Percentiles rank a stretch among this genome's conserved stretches.
phyloP scores from a whole-genome alignment of 2,113 vertebrate genomes.

The Ploceus nigricollis region DNA sequence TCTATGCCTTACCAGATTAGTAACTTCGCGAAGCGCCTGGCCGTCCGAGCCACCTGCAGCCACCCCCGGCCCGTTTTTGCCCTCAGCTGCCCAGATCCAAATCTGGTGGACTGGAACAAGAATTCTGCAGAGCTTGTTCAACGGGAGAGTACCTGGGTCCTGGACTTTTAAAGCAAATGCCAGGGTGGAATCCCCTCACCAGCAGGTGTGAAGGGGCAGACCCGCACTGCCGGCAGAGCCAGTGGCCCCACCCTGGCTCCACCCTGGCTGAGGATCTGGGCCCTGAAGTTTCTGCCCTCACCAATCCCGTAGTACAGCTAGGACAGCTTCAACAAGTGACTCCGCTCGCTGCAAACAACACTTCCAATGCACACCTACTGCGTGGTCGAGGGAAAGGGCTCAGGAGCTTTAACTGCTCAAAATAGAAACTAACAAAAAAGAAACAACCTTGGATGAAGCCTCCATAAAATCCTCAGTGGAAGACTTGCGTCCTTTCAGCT shows the following conservation, averaged over 20 bases:
- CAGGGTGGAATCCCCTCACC: not conserved
- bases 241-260: not conserved
- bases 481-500: conserved; percentile 82
- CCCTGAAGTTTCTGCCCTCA: not conserved
- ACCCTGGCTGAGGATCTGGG: not conserved
- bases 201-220: not conserved
- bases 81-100: not conserved
- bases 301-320: not conserved
- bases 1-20: not conserved
- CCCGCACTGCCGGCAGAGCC: not conserved
- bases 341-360: conserved; percentile 50
- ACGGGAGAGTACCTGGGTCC: not conserved
- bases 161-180: not conserved
- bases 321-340: not conserved
- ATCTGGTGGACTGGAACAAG: not conserved
- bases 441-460: conserved; percentile 69
- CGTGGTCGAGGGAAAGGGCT: conserved; percentile 69
- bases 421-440: conserved; percentile 46
- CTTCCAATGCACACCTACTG: conserved; percentile 67
- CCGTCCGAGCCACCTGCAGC: not conserved
- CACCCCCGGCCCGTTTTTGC: accelerated
- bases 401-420: conserved; percentile 65
- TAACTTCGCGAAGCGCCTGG: not conserved
- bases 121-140: not conserved
- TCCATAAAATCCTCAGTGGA: conserved; percentile 80